Conservation (phyloP, 2,113 vertebrate genomes). For the Triplophysa siluroides region DNA sequence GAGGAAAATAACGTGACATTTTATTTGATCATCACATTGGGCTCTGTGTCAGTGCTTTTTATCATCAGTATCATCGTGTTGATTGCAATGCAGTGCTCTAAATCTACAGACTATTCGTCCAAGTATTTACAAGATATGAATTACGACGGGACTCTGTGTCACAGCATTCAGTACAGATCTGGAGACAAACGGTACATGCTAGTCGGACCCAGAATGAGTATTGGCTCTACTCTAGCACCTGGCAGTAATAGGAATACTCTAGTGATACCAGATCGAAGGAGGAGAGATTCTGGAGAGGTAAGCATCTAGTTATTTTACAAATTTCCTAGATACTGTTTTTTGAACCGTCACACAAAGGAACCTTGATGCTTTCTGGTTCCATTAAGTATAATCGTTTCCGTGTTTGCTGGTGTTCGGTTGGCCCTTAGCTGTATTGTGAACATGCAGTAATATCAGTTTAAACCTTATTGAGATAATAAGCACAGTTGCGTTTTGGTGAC, state of each 20-base stretch:
- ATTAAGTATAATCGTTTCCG: no score
- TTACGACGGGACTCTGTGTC: constrained; percentile 53
- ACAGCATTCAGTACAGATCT: constrained; percentile 60
- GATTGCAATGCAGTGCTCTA: constrained; percentile 55
- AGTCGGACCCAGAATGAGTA: constrained; percentile 58
- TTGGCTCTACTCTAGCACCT: constrained; percentile 50
- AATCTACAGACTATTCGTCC: constrained; percentile 45
- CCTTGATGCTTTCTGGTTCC: no score
- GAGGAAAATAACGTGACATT: constrained; percentile 48
- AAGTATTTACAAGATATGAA: constrained; percentile 48
- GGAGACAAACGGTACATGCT: constrained; percentile 62
- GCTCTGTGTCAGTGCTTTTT: constrained; percentile 53
- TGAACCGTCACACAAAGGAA: neutral
- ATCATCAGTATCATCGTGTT: constrained; percentile 54
- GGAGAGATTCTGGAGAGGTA: constrained; percentile 49
- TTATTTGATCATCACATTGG: constrained; percentile 58
- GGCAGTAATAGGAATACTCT: constrained; percentile 58
- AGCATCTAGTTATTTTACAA: neutral
- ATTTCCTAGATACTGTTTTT: no score
- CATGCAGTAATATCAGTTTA: no score
- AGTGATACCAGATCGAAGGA: constrained; percentile 48
- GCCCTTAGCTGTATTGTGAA: no score
- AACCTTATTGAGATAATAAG: no score
- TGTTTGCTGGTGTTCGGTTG: no score
- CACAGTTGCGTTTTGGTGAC: no score